These are phyloP conservation scores for Bufotes viridis DNA, from an alignment of 2,797 vertebrate species.

Conservation along the genomic window DNA sequence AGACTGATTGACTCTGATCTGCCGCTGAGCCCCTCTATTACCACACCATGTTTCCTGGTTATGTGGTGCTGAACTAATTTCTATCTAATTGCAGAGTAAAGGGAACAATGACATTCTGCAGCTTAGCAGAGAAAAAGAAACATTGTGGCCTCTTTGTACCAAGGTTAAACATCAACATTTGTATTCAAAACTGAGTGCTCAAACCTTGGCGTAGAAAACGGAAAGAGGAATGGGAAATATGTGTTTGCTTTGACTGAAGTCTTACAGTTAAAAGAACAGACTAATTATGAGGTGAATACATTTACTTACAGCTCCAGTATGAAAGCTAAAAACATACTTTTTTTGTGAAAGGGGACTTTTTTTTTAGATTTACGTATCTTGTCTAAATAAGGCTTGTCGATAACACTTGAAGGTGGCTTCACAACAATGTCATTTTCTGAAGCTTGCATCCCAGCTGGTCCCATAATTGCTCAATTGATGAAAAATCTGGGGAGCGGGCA, in stretches of 20 bases:
- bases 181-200: background rate
- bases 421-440: no score
- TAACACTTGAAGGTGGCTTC: no score
- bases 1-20: constrained; percentile 11
- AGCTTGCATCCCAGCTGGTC: no score
- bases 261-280: background rate
- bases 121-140: constrained; percentile 28
- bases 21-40: constrained; percentile 8
- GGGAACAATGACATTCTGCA: constrained; percentile 18
- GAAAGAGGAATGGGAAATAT: background rate
- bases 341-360: background rate
- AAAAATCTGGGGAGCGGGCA: no score
- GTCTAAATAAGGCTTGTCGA: no score
- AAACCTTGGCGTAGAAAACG: background rate
- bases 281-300: background rate
- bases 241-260: no score
- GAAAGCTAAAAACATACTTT: background rate
- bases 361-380: no score
- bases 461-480: no score
- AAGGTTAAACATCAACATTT: constrained; percentile 33
- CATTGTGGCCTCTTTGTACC: background rate
- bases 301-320: background rate
- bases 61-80: constrained; percentile 18
- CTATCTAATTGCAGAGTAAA: constrained; percentile 18
- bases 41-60: background rate